These are phyloP conservation scores for Cyclura pinguis DNA, from an alignment of 2,797 vertebrate genomes.

Conservation along the genomic window DNA sequence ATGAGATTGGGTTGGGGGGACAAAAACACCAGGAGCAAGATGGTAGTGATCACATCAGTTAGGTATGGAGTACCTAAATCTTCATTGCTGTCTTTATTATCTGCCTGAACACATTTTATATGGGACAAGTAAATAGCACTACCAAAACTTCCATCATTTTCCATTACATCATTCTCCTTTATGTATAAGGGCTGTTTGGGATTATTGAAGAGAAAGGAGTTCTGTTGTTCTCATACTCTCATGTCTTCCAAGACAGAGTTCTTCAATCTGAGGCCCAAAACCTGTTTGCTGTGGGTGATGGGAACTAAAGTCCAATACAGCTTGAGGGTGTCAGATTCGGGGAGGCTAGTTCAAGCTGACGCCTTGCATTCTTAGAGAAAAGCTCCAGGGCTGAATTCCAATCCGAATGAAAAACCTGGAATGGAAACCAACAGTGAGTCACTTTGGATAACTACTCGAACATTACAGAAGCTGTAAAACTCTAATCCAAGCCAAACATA, in stretches of 20 bases:
- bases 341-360: not conserved
- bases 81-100: no score
- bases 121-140: no score
- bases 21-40: not conserved
- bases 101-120: no score
- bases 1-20: not conserved
- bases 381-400: not conserved
- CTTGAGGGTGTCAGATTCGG: not conserved
- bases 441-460: not conserved
- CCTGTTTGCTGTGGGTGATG: not conserved
- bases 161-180: no score
- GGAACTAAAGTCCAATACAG: no score
- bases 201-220: not conserved
- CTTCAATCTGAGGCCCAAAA: not conserved
- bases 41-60: not conserved
- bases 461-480: conserved; percentile 6
- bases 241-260: not conserved
- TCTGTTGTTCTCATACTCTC: not conserved
- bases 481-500: not conserved
- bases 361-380: not conserved
- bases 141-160: no score
- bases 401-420: not conserved
- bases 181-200: not conserved
- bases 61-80: no score
- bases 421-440: conserved; percentile 12